phyloP scores from a whole-genome alignment of 2,797 vertebrate species.

The Sebastes melanostomus region DNA sequence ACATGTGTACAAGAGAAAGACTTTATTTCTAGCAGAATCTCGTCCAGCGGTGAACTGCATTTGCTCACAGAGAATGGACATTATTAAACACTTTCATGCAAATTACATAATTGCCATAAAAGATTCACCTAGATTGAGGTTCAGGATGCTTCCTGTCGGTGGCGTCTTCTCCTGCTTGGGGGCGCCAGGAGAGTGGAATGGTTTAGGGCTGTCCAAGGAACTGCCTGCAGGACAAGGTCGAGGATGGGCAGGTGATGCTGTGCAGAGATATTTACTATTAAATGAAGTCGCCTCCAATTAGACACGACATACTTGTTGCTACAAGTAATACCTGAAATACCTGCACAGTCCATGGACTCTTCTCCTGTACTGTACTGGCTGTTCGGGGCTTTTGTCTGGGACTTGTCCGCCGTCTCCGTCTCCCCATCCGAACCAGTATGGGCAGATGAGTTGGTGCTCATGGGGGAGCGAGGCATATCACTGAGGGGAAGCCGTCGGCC shows the following conservation, averaged over 20 bases:
- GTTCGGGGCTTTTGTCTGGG: slow-evolving; percentile 82
- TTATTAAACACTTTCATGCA: background rate
- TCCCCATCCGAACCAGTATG: slow-evolving; percentile 96
- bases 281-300: background rate
- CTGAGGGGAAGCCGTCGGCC: slow-evolving; percentile 85
- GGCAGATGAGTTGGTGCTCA: slow-evolving; percentile 96
- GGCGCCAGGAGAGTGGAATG: slow-evolving; percentile 85
- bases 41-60: background rate
- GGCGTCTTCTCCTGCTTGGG: slow-evolving; percentile 89
- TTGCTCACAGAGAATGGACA: background rate
- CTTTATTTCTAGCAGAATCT: background rate
- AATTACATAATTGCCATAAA: background rate
- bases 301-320: background rate
- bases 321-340: slow-evolving; percentile 52
- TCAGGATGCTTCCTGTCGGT: slow-evolving; percentile 94
- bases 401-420: slow-evolving; percentile 88
- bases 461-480: slow-evolving; percentile 93
- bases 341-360: slow-evolving; percentile 93
- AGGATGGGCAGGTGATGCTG: slow-evolving; percentile 87
- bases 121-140: slow-evolving; percentile 94
- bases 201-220: slow-evolving; percentile 90
- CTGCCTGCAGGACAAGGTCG: slow-evolving; percentile 86
- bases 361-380: slow-evolving; percentile 91
- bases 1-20: background rate
- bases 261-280: slow-evolving; percentile 47